A percentile compares a stretch with the other conserved stretches of the same genome.
phyloP scores from a whole-genome alignment of 2,888 invertebrate genomes.

The Xylocampa areola region DNA sequence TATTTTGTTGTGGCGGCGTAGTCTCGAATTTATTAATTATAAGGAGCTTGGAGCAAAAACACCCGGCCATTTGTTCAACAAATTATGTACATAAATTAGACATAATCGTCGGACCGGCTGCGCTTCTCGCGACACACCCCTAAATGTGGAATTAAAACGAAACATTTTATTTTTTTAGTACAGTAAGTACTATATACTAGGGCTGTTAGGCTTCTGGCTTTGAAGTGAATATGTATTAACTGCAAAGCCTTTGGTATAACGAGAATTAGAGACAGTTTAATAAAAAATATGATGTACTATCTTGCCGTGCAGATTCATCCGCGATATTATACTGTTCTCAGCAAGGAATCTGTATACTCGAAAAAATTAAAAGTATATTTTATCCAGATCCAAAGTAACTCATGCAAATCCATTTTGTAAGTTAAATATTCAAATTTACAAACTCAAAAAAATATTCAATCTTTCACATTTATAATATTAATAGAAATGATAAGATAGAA shows the following conservation, averaged over 20 bases:
- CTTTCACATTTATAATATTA: too few relatives aligned
- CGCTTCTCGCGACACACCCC: conserved; percentile 54
- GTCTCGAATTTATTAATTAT: conserved; percentile 63
- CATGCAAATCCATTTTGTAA: too few relatives aligned
- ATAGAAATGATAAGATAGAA: too few relatives aligned
- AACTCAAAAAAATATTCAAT: too few relatives aligned
- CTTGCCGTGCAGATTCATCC: too few relatives aligned
- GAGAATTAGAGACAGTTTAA: too few relatives aligned
- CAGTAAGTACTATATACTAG: conserved; percentile 25
- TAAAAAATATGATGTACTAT: too few relatives aligned
- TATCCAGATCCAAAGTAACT: too few relatives aligned
- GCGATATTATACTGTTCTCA: too few relatives aligned
- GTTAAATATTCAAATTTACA: too few relatives aligned
- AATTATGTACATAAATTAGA: conserved; percentile 75
- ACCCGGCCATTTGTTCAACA: conserved; percentile 62
- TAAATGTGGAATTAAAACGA: conserved; percentile 56
- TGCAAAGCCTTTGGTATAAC: conserved; percentile 2
- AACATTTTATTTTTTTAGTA: conserved; percentile 50
- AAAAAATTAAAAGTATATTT: too few relatives aligned
- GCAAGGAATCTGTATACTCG: too few relatives aligned
- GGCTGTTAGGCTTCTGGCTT: conserved; percentile 13
- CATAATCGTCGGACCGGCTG: conserved; percentile 66
- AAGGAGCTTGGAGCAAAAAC: conserved; percentile 62
- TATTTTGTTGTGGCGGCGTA: conserved; percentile 37
- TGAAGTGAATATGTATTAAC: neutral